Conservation (phyloP, 1,140 invertebrate genomes). For the Rhyacophila brunnea region DNA sequence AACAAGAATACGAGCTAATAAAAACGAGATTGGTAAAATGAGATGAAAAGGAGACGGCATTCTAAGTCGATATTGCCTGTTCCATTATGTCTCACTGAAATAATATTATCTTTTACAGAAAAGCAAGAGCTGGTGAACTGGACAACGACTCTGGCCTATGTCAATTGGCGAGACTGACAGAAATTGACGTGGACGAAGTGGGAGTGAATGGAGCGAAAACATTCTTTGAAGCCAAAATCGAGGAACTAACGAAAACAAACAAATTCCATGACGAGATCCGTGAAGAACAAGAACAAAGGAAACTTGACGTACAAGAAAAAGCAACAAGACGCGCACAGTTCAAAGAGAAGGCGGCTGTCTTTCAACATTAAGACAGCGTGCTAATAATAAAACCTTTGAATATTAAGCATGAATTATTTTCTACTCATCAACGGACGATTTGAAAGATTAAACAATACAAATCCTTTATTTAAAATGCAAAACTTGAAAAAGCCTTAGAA, state of each 20-base stretch:
- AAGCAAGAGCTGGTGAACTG: conserved; percentile 82
- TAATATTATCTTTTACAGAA: conserved; percentile 45
- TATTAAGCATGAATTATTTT: no score
- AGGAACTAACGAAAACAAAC: conserved; percentile 72
- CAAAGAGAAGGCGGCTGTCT: conserved; percentile 79
- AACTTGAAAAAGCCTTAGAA: no score
- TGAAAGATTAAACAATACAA: no score
- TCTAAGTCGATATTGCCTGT: no score
- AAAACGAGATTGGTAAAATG: no score
- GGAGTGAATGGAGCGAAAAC: conserved; percentile 86
- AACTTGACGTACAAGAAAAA: conserved; percentile 75
- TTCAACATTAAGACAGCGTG: conserved; percentile 51
- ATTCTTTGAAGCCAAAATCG: conserved; percentile 92
- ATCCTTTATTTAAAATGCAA: no score
- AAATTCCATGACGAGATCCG: conserved; percentile 88
- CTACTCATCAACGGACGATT: no score
- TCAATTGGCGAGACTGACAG: conserved; percentile 78
- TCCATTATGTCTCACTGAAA: no score
- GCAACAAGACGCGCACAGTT: conserved; percentile 73
- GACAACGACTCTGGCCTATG: conserved; percentile 78
- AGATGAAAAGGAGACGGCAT: no score
- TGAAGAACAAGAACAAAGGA: conserved; percentile 82
- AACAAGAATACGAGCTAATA: no score
- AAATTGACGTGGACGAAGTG: conserved; percentile 85
- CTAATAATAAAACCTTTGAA: neutral